These are phyloP conservation scores for Mesembrinibis cayennensis DNA, from an alignment of 2,113 vertebrate genomes.

Conservation along the genomic window DNA sequence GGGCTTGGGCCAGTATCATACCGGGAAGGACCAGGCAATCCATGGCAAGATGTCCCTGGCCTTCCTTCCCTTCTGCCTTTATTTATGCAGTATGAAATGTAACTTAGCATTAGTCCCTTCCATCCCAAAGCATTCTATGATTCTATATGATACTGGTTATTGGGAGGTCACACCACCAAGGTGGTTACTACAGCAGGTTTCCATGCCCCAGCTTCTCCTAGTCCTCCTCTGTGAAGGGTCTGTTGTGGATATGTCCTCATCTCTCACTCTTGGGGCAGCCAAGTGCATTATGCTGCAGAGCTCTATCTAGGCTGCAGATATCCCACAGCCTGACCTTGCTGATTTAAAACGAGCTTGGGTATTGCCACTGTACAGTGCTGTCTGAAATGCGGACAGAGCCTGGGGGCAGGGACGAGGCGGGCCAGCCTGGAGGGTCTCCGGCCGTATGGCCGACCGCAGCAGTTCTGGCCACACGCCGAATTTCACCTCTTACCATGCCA, in stretches of 20 bases:
- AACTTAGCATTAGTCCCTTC: neutral
- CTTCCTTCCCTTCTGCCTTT: neutral
- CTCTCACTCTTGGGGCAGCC: neutral
- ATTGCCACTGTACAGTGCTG: neutral
- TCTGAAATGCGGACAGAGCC: neutral
- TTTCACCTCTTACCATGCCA: neutral
- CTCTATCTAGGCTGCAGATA: neutral
- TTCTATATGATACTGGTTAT: too few species aligned
- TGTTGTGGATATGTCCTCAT: neutral
- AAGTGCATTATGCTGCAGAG: neutral
- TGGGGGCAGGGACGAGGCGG: neutral
- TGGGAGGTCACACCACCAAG: neutral
- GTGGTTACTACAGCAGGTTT: neutral
- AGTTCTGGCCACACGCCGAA: neutral
- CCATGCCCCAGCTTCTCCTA: neutral
- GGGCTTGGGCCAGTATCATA: neutral
- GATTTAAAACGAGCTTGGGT: neutral
- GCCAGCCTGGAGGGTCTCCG: neutral
- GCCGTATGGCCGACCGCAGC: fast-evolving
- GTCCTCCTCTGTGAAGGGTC: neutral
- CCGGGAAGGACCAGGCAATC: neutral
- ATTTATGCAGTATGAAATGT: neutral
- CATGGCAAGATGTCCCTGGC: neutral
- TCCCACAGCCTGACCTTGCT: neutral
- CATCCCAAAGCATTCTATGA: too few species aligned